Percentiles rank a stretch among this genome's conserved stretches.
phyloP scores from a whole-genome alignment of 2,113 vertebrate species.

The Montifringilla adamsi region DNA sequence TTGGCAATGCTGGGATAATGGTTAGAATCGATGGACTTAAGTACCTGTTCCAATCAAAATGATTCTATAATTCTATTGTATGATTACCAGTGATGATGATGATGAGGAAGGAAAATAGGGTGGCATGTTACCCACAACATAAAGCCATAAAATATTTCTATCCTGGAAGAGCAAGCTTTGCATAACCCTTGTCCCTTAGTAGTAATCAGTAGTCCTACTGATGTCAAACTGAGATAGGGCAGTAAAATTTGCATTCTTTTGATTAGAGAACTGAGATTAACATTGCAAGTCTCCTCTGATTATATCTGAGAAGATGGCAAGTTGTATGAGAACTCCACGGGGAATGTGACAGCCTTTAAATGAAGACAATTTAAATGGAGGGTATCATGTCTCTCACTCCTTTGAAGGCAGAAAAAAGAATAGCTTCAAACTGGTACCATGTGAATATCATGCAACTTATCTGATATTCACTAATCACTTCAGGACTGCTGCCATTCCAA shows the following conservation, averaged over 20 bases:
- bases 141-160: not conserved
- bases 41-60: not conserved
- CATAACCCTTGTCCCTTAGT: not conserved
- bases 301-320: not conserved
- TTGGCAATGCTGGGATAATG: not conserved
- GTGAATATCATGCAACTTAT: not conserved
- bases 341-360: not conserved
- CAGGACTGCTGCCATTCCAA: not conserved
- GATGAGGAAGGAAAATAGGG: not conserved
- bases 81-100: not conserved
- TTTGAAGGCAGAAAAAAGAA: constrained; percentile 9
- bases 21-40: not conserved
- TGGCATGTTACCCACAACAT: not conserved
- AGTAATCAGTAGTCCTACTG: constrained; percentile 19
- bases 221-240: constrained; percentile 9
- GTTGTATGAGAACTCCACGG: not conserved
- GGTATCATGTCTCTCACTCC: not conserved
- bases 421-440: not conserved
- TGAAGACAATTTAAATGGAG: not conserved
- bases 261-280: constrained; percentile 32
- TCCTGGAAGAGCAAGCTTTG: not conserved
- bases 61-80: not conserved
- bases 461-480: not conserved
- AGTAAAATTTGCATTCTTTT: constrained; percentile 47
- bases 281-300: not conserved